Percentiles rank a stretch among this genome's conserved stretches.
Conservation (phyloP, 30 jellyfish, hydroid and myxozoan genomes). For the Pseudorhiza aurosa region DNA sequence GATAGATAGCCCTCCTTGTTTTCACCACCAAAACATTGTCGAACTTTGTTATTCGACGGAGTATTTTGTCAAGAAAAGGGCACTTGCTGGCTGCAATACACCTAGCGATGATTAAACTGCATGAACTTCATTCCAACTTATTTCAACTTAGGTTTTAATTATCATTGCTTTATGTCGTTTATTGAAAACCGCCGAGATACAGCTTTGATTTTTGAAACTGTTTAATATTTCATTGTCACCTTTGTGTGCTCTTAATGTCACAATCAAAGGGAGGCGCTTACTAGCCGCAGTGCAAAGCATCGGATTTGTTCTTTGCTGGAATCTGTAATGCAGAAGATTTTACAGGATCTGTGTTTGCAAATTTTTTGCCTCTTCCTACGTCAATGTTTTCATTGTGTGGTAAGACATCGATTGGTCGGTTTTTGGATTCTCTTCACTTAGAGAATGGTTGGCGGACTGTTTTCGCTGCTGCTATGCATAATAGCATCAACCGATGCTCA, state of each 20-base stretch:
- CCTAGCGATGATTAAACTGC: not conserved
- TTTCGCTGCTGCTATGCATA: not conserved
- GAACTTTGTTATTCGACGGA: too few relatives aligned
- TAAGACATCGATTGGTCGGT: not conserved
- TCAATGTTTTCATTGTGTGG: not conserved
- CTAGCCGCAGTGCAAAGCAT: conserved; percentile 4
- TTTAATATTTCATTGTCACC: not conserved
- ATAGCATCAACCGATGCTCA: not conserved
- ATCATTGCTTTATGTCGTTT: conserved; percentile 3
- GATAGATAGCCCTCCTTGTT: not conserved
- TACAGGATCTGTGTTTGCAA: conserved; percentile 1
- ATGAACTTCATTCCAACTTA: not conserved
- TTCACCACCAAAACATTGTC: too few relatives aligned
- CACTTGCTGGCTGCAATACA: not conserved
- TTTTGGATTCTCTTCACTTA: not conserved
- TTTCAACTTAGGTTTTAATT: not conserved
- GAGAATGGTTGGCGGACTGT: not conserved
- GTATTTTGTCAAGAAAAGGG: not conserved
- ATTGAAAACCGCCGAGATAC: conserved; percentile 1
- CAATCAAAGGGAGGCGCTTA: conserved; percentile 25
- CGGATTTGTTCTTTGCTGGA: not conserved
- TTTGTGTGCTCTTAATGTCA: not conserved
- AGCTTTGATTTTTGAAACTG: conserved; percentile 1
- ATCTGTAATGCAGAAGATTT: not conserved
- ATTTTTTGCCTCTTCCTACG: not conserved